Percentiles rank a stretch among this genome's conserved stretches.
phyloP scores from a whole-genome alignment of 1,140 invertebrate species.

The Magallana angulata region DNA sequence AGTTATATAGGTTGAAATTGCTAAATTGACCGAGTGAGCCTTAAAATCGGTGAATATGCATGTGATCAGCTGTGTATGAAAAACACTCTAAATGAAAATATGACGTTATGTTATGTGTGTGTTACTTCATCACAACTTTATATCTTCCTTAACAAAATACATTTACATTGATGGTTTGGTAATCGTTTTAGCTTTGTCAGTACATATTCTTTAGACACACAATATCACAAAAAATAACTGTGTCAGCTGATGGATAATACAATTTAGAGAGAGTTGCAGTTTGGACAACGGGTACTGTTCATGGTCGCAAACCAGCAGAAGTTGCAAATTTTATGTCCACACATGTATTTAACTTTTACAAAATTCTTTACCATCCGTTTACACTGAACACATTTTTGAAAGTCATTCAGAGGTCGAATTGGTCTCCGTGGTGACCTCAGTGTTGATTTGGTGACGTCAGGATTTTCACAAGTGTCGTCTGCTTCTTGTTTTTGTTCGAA shows the following conservation, averaged over 20 bases:
- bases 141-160: too few species aligned
- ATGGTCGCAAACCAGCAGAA: constrained; percentile 19
- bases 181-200: too few species aligned
- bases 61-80: too few species aligned
- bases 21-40: background rate
- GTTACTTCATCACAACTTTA: too few species aligned
- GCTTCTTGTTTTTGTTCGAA: background rate
- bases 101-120: too few species aligned
- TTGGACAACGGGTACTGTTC: constrained; percentile 1
- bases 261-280: background rate
- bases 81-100: too few species aligned
- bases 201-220: too few species aligned
- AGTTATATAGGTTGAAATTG: background rate
- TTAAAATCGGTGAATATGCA: too few species aligned
- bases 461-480: background rate
- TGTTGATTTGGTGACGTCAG: background rate
- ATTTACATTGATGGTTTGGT: too few species aligned
- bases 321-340: constrained; percentile 6
- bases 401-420: background rate
- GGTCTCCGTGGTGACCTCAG: constrained; percentile 13
- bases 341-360: constrained; percentile 15
- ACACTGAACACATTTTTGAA: constrained; percentile 22
- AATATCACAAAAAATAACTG: too few species aligned
- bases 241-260: too few species aligned
- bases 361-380: constrained; percentile 15